Evolutionary conservation across 2,797 vertebrate species (phyloP), one percentile per base, ranked within the genome.

Genomic region (Lutra lutra): DNA sequence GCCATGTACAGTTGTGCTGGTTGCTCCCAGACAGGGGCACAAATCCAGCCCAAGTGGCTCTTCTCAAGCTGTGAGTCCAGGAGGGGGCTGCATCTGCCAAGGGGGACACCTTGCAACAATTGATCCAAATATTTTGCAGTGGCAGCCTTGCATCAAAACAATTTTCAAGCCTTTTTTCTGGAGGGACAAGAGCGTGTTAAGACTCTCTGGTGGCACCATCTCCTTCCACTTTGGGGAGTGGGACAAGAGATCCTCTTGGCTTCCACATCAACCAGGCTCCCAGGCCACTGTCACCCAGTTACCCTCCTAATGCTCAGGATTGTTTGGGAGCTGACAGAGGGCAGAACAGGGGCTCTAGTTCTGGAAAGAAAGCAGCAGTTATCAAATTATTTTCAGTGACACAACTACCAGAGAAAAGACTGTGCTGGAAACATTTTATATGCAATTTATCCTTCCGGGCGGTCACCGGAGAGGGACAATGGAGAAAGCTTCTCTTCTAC

Each of bases 121-220:
- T 38, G 25, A 38, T 56, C 21, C 62, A 87, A 51, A 66, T 9
- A 20, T 66, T 83, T 35, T 46, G 43, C 62, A 91, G 38, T 25
- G 32, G 25, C 23, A 46, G 58, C 3, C 64, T 72, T 85, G 25
- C 58, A 20, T 29, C 85, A 56, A 64, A 84, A 58, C 51, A 1
- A 48, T 40, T 77, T 58, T 60, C 72, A 80, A 94, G 35, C n/a
- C 48, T 43, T 87, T 89, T 87, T 87, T 35, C n/a, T 1, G 82
- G 64, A 77, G 14, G 25, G 75, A 86, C 23, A 60, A 62, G 20
- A 82, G 32, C 0, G 0, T 17, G 25, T 15, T 56, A 84, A 29
- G 23, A 35, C 21, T 77, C 43, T 25, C 29, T 54, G n/a, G 14
- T 38, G 54, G 32, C 68, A 38, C 56, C 62, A 38, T 82, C 73